A percentile compares a stretch with the other conserved stretches of the same genome.
Evolutionary conservation across 2,797 vertebrate genomes (phyloP).

Genomic region (Manis crassicaudata): DNA sequence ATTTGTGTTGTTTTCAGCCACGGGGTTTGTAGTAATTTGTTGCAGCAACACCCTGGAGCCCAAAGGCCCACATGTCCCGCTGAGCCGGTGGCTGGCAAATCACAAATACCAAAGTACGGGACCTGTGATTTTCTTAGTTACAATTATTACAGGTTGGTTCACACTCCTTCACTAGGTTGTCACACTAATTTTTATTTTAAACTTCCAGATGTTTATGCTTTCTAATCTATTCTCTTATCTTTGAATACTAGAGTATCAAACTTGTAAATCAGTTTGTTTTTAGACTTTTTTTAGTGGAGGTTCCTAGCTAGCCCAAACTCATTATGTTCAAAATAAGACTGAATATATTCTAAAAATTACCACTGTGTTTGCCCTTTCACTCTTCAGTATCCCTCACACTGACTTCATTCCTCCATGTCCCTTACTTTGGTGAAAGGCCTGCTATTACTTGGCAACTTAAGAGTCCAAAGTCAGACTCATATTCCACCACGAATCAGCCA

Average conservation of each 20-base stretch:
- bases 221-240: background rate
- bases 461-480: background rate
- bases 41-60: background rate
- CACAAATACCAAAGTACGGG: background rate
- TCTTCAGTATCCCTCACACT: background rate
- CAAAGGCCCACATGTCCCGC: fast-evolving
- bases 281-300: background rate
- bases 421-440: background rate
- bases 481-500: background rate
- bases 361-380: background rate
- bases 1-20: background rate
- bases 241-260: background rate
- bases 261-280: background rate
- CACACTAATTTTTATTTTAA: background rate
- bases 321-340: background rate
- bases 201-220: background rate
- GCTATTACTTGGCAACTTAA: background rate
- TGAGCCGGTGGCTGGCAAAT: background rate
- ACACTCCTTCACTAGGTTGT: background rate
- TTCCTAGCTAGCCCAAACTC: background rate
- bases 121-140: background rate
- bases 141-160: background rate
- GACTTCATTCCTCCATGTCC: background rate
- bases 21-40: background rate
- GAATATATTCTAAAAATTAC: background rate